These are phyloP conservation scores for Urocitellus parryii DNA, from an alignment of 2,113 vertebrate genomes.

Conservation along the genomic window DNA sequence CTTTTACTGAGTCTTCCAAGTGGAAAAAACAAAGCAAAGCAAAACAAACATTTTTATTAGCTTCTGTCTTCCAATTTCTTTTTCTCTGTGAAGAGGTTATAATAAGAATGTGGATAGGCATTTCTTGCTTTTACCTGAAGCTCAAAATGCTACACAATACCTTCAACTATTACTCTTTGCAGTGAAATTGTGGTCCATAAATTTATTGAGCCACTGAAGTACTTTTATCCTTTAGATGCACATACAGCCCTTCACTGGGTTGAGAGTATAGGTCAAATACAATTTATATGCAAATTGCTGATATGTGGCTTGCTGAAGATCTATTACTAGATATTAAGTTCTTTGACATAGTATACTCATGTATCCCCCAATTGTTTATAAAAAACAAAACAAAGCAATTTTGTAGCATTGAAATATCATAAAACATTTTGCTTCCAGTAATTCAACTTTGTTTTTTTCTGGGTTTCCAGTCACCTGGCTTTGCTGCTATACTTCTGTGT, in stretches of 20 bases:
- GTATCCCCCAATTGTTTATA: neutral
- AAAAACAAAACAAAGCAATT: neutral
- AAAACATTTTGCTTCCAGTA: neutral
- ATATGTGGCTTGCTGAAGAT: neutral
- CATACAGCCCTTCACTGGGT: neutral
- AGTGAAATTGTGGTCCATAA: neutral
- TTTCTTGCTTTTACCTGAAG: neutral
- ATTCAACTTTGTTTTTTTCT: neutral
- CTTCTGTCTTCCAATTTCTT: neutral
- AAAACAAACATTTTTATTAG: conserved; percentile 20
- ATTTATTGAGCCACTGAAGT: neutral
- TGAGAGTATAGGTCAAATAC: neutral
- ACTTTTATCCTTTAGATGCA: neutral
- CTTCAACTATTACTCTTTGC: neutral
- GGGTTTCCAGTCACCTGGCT: no score
- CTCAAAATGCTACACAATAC: neutral
- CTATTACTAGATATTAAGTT: neutral
- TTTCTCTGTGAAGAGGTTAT: neutral
- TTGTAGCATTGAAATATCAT: neutral
- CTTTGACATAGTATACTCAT: neutral
- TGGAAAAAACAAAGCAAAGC: no score
- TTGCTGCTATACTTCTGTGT: neutral
- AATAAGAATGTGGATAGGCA: neutral
- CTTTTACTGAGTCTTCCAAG: neutral
- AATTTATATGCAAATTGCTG: neutral